Conservation (phyloP, 2,888 invertebrate genomes). For the Julus scandinavius region DNA sequence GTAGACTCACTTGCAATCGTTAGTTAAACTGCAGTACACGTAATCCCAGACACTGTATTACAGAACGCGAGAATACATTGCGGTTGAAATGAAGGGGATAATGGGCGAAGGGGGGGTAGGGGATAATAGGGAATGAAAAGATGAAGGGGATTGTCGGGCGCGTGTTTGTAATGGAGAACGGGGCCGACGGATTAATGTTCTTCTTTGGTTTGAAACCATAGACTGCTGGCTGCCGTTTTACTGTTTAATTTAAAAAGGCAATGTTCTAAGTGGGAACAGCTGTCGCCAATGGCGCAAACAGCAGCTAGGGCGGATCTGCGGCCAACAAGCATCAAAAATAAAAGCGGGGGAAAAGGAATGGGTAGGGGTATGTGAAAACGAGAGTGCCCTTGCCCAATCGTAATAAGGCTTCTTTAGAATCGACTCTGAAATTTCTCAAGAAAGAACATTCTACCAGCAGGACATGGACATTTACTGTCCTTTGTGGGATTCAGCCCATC, state of each 20-base stretch:
- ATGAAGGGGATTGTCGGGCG: not conserved
- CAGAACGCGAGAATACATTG: not conserved
- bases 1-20: too few relatives aligned
- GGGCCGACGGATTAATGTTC: not conserved
- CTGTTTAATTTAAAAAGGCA: conserved; percentile 13
- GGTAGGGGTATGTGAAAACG: not conserved
- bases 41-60: too few relatives aligned
- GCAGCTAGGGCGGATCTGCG: not conserved
- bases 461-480: too few relatives aligned
- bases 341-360: not conserved
- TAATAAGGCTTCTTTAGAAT: too few relatives aligned
- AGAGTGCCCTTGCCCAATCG: too few relatives aligned
- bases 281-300: not conserved
- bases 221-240: not conserved
- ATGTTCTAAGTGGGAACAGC: conserved; percentile 9
- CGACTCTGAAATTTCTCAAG: too few relatives aligned
- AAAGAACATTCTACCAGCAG: too few relatives aligned
- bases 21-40: too few relatives aligned
- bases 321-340: not conserved
- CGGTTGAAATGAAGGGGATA: not conserved
- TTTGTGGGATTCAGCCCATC: too few relatives aligned
- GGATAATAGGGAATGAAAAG: not conserved
- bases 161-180: not conserved
- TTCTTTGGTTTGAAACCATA: conserved; percentile 7
- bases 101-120: not conserved